phyloP scores from a whole-genome alignment of 2,888 invertebrate species.

The Heliconius sara region DNA sequence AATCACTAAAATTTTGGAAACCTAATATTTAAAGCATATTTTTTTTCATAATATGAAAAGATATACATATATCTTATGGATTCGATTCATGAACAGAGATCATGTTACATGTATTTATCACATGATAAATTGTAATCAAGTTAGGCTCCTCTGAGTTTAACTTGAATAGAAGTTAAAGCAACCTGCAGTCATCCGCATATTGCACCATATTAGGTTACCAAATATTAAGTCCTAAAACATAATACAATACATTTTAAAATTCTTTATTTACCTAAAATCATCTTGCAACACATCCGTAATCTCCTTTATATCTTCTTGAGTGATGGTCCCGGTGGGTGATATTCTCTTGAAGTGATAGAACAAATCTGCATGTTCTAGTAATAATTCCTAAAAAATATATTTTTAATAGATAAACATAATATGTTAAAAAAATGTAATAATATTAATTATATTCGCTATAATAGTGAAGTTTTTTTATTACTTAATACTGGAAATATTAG shows the following conservation, averaged over 20 bases:
- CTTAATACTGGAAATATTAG: too few relatives aligned
- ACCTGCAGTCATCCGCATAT: neutral
- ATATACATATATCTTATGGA: neutral
- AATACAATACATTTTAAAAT: neutral
- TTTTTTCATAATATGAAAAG: neutral
- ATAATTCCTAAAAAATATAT: conserved; percentile 86
- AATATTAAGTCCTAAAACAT: neutral
- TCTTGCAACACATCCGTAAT: conserved; percentile 96
- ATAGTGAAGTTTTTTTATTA: too few relatives aligned
- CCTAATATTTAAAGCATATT: too few relatives aligned
- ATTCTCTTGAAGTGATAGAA: conserved; percentile 97
- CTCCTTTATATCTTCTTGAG: conserved; percentile 96
- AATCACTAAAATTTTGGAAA: too few relatives aligned
- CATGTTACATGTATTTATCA: too few relatives aligned
- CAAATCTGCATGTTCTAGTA: conserved; percentile 95
- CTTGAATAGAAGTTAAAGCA: neutral
- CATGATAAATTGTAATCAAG: neutral
- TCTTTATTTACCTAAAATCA: conserved; percentile 89
- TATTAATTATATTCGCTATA: too few relatives aligned
- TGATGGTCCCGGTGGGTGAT: conserved; percentile 94
- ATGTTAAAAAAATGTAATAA: neutral
- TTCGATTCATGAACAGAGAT: neutral
- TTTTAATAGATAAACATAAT: conserved; percentile 1
- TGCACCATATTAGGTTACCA: neutral
- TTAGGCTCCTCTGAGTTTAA: neutral